Base-by-base conservation (phyloP, 2,113 vertebrate species). In the Cinclus cinclus region DNA sequence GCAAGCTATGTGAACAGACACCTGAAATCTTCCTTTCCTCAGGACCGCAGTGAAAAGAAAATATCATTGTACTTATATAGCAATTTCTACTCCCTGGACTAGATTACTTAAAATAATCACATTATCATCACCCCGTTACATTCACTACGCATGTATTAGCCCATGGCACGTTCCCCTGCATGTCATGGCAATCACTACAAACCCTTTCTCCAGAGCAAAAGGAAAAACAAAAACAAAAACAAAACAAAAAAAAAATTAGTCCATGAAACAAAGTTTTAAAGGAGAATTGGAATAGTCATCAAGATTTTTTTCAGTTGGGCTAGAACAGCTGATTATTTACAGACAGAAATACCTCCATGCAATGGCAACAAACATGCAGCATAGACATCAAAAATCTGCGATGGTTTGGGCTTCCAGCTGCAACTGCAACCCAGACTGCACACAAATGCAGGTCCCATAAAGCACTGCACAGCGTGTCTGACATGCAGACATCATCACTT, bases 161-260 rank as follows among this genome's bases (percentile, higher is more conserved):
- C 37, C 41, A 23, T 11, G 17, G n/a, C 52, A 53, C 21, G 23
- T 19, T 28, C 8, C 15, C 42, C 21, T 74, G 12, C 0, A 0
- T 31, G 73, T 33, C n/a, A n/a, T 2, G 22, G 47, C 44, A 46
- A 15, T 42, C 62, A 24, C 39, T 22, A 50, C 20, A 41, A 91
- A 47, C 10, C 4, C 30, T 21, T 67, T 42, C 50, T 90, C 39
- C 42, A 62, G 13, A 63, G 19, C 39, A 84, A 52, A 59, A 78
- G 11, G 55, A 77, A 35, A 58, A n/a, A 24, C 49, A 37, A 11
- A 22, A 37, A 37, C 35, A 77, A 35, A 58, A n/a, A 24, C 35
- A 77, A 35, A 58, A n/a, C 16, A 35, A 37, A 11, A 22, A 28
- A 50, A 21, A 42, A 47, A 58, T 81, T 55, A 56, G 7, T 19